These are phyloP conservation scores for Acipenser oxyrinchus DNA, from an alignment of 2,797 vertebrate species.

Conservation along the genomic window DNA sequence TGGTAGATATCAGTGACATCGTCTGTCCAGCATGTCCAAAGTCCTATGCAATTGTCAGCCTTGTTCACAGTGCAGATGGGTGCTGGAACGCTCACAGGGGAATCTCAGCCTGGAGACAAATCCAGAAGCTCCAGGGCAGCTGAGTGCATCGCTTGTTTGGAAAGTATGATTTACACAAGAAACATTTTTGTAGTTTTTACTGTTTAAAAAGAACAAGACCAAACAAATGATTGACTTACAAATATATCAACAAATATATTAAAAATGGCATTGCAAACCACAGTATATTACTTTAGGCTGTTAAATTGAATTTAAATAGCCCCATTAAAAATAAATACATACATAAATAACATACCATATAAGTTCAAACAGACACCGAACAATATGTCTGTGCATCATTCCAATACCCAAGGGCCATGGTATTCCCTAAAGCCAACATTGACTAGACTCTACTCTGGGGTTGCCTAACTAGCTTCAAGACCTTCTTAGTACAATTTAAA, in stretches of 20 bases:
- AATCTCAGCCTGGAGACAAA: background rate
- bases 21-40: too few species aligned
- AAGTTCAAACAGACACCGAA: background rate
- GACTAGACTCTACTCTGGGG: background rate
- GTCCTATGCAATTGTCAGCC: background rate
- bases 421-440: background rate
- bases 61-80: background rate
- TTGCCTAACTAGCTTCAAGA: background rate
- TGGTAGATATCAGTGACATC: too few species aligned
- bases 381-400: background rate
- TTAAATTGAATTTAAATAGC: too few species aligned
- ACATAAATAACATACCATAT: background rate
- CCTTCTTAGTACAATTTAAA: too few species aligned
- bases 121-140: background rate
- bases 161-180: background rate
- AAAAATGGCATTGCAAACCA: too few species aligned
- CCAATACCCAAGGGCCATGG: background rate
- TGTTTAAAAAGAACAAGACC: too few species aligned
- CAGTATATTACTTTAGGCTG: too few species aligned
- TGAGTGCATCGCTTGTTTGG: background rate
- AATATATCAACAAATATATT: too few species aligned
- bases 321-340: background rate
- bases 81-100: background rate
- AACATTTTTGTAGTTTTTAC: too few species aligned
- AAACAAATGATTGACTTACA: too few species aligned